These are phyloP conservation scores for Ceratotherium simum DNA, from an alignment of 2,113 vertebrate species.

Conservation along the genomic window DNA sequence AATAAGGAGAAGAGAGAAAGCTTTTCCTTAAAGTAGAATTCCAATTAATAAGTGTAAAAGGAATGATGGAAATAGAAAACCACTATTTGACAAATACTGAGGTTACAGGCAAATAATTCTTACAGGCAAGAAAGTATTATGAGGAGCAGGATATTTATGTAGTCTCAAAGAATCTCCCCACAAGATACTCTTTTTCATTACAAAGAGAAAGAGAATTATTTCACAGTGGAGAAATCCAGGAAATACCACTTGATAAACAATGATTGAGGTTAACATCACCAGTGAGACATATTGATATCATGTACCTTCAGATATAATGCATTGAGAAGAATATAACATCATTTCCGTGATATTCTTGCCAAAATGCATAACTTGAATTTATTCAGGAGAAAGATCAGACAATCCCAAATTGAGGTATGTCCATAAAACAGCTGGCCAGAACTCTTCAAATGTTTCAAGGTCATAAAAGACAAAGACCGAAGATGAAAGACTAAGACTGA, in stretches of 20 bases:
- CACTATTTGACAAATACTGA: neutral
- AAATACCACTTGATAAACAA: neutral
- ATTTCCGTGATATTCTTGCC: neutral
- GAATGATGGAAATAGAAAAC: neutral
- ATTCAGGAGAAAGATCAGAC: neutral
- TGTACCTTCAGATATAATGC: neutral
- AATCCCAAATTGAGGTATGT: neutral
- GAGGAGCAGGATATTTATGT: neutral
- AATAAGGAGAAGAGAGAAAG: neutral
- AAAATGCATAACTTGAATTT: neutral
- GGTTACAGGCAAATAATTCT: neutral
- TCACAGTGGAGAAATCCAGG: neutral
- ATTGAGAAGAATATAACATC: neutral
- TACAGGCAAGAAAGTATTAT: neutral
- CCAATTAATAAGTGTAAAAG: neutral
- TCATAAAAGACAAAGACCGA: neutral
- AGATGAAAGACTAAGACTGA: neutral
- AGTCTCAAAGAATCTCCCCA: neutral
- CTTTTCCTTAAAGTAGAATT: neutral
- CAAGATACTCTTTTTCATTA: neutral
- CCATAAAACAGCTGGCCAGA: neutral
- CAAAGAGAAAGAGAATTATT: neutral
- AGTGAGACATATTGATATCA: neutral
- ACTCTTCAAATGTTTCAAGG: neutral
- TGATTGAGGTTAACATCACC: neutral